Conservation (phyloP, 35 echinoderm and acorn worm genomes). For the Ophioderma brevispina region DNA sequence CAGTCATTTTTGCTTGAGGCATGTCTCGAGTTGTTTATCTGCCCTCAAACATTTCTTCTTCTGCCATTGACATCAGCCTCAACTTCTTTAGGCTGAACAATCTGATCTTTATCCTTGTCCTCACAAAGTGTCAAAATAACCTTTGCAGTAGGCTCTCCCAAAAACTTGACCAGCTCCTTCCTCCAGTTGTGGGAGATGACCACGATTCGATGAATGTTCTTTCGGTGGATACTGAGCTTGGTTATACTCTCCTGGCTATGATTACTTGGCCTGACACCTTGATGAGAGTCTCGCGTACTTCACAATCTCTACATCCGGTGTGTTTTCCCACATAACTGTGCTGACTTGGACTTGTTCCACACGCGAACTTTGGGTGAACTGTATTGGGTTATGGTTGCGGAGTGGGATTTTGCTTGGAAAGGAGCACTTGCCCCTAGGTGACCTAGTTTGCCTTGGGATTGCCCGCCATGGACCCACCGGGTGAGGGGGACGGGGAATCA, state of each 20-base stretch:
- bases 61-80: neutral
- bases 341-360: slow-evolving; percentile 33
- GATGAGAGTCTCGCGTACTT: slow-evolving; percentile 38
- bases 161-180: slow-evolving; percentile 85
- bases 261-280: slow-evolving; percentile 1
- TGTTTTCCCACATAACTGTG: slow-evolving; percentile 6
- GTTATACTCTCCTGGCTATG: neutral
- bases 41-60: neutral
- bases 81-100: slow-evolving; percentile 18
- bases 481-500: slow-evolving; percentile 19
- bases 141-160: slow-evolving; percentile 60
- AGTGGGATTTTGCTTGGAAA: neutral
- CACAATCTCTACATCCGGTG: slow-evolving; percentile 76
- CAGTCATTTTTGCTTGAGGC: neutral
- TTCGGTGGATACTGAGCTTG: slow-evolving; percentile 2
- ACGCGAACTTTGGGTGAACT: slow-evolving; percentile 63
- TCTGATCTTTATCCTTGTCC: slow-evolving; percentile 7
- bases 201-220: slow-evolving; percentile 35
- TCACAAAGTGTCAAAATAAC: slow-evolving; percentile 31
- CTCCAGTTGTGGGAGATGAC: slow-evolving; percentile 77
- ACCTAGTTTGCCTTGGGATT: slow-evolving; percentile 25
- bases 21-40: neutral
- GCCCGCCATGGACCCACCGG: slow-evolving; percentile 1
- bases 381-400: slow-evolving; percentile 39
- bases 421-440: slow-evolving; percentile 31